These are phyloP conservation scores for Nanger granti DNA, from an alignment of 2,113 vertebrate species.

Conservation along the genomic window DNA sequence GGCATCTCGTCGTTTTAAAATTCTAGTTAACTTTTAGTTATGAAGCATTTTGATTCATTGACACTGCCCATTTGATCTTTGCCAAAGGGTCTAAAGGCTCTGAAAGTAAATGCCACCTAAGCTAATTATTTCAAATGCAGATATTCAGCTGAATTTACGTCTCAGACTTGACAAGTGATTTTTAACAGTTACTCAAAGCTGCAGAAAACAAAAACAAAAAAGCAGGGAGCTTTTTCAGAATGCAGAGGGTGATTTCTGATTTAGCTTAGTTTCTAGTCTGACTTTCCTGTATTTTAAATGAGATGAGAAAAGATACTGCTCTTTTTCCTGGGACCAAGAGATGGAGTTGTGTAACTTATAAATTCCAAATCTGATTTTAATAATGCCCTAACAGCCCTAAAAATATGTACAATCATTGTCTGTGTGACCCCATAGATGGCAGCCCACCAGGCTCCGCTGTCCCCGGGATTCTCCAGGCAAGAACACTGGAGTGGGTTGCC, in stretches of 20 bases:
- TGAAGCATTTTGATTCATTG: conserved; percentile 1
- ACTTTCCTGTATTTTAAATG: background rate
- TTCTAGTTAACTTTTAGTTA: conserved; percentile 28
- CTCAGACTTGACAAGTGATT: background rate
- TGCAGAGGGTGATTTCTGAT: background rate
- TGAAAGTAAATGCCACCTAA: conserved; percentile 28
- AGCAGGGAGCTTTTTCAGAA: background rate
- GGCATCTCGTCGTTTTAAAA: background rate
- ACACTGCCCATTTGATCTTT: conserved; percentile 4
- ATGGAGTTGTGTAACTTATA: background rate
- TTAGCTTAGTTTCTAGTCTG: background rate
- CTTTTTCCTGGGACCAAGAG: background rate
- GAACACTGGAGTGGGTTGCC: too few relatives aligned
- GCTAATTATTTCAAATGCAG: conserved; percentile 33
- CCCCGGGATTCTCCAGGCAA: too few relatives aligned
- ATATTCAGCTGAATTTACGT: background rate
- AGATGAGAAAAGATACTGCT: background rate
- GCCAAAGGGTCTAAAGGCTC: background rate
- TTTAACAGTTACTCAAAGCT: background rate
- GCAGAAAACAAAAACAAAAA: background rate
- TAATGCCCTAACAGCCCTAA: background rate
- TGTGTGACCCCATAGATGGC: fast-evolving
- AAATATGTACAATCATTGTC: background rate
- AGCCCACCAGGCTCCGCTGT: too few relatives aligned
- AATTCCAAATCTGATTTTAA: background rate